A percentile compares a stretch with the other conserved stretches of the same genome.
phyloP scores from a whole-genome alignment of 2,888 invertebrate genomes.

The Ornithoptera priamus region DNA sequence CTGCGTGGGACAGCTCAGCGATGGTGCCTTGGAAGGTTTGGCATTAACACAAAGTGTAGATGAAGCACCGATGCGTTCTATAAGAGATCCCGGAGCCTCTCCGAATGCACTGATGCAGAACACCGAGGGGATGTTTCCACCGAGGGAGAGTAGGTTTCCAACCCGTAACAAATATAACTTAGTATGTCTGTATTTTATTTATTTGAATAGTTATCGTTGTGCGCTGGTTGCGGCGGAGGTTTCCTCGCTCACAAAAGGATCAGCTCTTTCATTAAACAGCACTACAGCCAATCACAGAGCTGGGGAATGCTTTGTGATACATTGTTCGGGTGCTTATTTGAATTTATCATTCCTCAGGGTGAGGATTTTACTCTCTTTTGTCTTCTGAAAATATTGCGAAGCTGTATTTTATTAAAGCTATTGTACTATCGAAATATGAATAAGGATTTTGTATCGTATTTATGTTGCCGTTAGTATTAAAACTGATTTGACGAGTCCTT shows the following conservation, averaged over 20 bases:
- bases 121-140: no score
- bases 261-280: constrained; percentile 14
- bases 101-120: no score
- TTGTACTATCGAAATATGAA: constrained; percentile 6
- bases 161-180: no score
- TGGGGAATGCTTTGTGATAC: constrained; percentile 9
- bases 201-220: no score
- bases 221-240: background rate
- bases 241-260: constrained; percentile 7
- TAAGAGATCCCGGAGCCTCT: no score
- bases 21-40: no score
- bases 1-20: no score
- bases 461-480: constrained; percentile 10
- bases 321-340: constrained; percentile 13
- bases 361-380: constrained; percentile 25
- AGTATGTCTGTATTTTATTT: no score
- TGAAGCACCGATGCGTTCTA: no score
- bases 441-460: background rate
- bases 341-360: constrained; percentile 20
- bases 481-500: background rate
- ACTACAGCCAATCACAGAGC: constrained; percentile 9
- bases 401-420: constrained; percentile 18
- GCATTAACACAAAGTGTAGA: no score
- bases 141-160: no score
- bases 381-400: constrained; percentile 20